Conservation (phyloP, 2,888 invertebrate species). For the Aporophyla lueneburgensis region DNA sequence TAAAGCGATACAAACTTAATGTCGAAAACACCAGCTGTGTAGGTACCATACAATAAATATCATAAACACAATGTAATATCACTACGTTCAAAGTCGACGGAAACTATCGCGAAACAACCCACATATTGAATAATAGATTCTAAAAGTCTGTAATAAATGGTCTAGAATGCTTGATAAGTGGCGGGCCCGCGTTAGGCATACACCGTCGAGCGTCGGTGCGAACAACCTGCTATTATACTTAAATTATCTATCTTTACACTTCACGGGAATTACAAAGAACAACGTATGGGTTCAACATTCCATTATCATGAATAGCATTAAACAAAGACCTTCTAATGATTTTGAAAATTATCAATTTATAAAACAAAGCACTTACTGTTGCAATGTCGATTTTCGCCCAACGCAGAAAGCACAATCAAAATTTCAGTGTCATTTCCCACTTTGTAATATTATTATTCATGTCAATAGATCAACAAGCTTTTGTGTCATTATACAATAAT, state of each 20-base stretch:
- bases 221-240: constrained; percentile 56
- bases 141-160: constrained; percentile 64
- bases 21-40: constrained; percentile 15
- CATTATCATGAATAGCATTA: constrained; percentile 37
- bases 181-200: constrained; percentile 48
- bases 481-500: constrained; percentile 67
- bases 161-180: constrained; percentile 60
- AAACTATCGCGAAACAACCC: constrained; percentile 62
- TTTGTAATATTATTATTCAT: constrained; percentile 53
- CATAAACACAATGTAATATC: constrained; percentile 46
- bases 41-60: constrained; percentile 9
- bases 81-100: constrained; percentile 48
- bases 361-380: constrained; percentile 15
- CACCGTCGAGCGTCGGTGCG: constrained; percentile 36
- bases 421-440: constrained; percentile 35
- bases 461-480: constrained; percentile 59
- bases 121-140: constrained; percentile 64
- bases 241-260: constrained; percentile 43
- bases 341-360: constrained; percentile 15
- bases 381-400: constrained; percentile 10
- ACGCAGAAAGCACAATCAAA: constrained; percentile 5
- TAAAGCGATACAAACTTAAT: constrained; percentile 15
- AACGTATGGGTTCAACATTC: constrained; percentile 28
- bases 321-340: constrained; percentile 20
- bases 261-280: constrained; percentile 16